Percentiles rank a stretch among this genome's conserved stretches.
Evolutionary conservation across 2,113 vertebrate species (phyloP).

Genomic region (Struthio camelus): DNA sequence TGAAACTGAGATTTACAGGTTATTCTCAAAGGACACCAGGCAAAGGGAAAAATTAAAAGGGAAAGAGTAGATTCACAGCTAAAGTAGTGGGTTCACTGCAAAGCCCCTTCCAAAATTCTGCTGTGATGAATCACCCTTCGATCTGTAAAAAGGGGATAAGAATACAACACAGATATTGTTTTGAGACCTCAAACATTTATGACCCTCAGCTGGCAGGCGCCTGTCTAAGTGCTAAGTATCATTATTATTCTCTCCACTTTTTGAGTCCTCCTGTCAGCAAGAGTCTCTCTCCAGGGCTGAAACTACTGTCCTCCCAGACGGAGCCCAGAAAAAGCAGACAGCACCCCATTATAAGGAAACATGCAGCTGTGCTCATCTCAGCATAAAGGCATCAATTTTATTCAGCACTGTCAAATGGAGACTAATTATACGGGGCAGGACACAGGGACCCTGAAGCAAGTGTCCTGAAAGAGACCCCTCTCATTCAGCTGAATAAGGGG

Average conservation of each 20-base stretch:
- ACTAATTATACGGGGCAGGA: slow-evolving; percentile 78
- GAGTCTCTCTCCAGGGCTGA: slow-evolving; percentile 42
- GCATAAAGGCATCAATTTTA: slow-evolving; percentile 80
- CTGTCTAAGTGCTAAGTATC: slow-evolving; percentile 52
- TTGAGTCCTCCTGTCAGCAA: slow-evolving; percentile 40
- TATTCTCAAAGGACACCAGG: background rate
- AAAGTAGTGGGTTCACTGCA: background rate
- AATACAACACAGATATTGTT: slow-evolving; percentile 48
- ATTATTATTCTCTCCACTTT: slow-evolving; percentile 54
- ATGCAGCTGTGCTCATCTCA: slow-evolving; percentile 75
- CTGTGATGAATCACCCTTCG: background rate
- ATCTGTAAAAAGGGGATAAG: background rate
- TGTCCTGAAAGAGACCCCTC: slow-evolving; percentile 76
- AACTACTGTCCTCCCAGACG: slow-evolving; percentile 17
- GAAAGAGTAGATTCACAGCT: background rate
- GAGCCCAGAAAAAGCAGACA: slow-evolving; percentile 69
- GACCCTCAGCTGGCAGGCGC: slow-evolving; percentile 42
- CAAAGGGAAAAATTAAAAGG: background rate
- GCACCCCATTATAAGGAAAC: slow-evolving; percentile 73
- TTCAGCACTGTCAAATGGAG: slow-evolving; percentile 50
- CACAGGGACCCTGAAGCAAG: slow-evolving; percentile 72
- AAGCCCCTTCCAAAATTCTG: background rate
- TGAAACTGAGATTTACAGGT: background rate
- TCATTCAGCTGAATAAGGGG: slow-evolving; percentile 59
- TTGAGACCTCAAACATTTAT: slow-evolving; percentile 35